phyloP scores from a whole-genome alignment of 2,888 invertebrate genomes.

The Limulus polyphemus region DNA sequence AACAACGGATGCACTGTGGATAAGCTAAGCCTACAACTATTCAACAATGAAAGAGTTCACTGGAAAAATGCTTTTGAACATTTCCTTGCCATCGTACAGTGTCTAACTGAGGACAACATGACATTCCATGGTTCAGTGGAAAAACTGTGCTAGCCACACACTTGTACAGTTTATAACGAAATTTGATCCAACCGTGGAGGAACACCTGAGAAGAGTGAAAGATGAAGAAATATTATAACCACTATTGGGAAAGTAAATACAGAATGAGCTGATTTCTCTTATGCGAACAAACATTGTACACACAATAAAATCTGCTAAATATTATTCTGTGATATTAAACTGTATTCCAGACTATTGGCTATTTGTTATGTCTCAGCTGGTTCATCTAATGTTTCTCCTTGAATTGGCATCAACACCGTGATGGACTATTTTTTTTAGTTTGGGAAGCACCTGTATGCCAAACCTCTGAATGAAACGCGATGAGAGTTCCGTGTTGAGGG shows the following conservation, averaged over 20 bases:
- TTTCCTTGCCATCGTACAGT: conserved; percentile 11
- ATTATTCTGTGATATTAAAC: conserved; percentile 5
- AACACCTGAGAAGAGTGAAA: conserved; percentile 7
- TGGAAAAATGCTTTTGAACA: neutral
- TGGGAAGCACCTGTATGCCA: neutral
- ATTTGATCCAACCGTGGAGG: conserved; percentile 5
- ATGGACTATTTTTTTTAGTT: too few species aligned
- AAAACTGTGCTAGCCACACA: too few species aligned
- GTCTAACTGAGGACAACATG: conserved; percentile 10
- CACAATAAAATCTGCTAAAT: conserved; percentile 26
- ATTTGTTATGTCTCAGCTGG: conserved; percentile 14
- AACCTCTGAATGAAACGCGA: conserved; percentile 7
- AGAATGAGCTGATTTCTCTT: conserved; percentile 32
- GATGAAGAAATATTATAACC: conserved; percentile 15
- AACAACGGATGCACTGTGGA: too few species aligned
- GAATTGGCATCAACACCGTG: too few species aligned
- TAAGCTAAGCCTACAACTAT: too few species aligned
- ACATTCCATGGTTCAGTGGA: conserved; percentile 16
- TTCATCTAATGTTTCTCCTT: too few species aligned
- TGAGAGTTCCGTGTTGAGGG: conserved; percentile 7
- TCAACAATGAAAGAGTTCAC: too few species aligned
- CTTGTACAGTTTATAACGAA: conserved; percentile 8
- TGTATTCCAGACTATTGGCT: conserved; percentile 30
- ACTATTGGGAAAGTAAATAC: conserved; percentile 31
- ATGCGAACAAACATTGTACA: conserved; percentile 29